phyloP scores from a whole-genome alignment of 1,140 invertebrate species.

The Trinorchestia longiramus region DNA sequence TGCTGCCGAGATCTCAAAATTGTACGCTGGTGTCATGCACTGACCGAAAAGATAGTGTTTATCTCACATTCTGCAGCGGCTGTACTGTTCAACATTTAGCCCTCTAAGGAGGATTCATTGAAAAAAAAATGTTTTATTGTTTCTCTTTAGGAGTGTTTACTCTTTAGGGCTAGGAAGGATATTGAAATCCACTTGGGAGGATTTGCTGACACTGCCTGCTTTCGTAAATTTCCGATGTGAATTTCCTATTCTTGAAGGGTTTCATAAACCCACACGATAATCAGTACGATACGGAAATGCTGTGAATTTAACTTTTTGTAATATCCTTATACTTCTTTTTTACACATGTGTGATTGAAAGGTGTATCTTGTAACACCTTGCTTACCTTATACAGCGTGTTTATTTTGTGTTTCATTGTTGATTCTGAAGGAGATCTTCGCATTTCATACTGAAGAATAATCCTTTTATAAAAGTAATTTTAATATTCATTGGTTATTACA shows the following conservation, averaged over 20 bases:
- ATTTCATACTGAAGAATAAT: no score
- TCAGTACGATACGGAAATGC: not conserved
- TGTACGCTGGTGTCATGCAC: not conserved
- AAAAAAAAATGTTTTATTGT: no score
- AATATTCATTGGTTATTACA: no score
- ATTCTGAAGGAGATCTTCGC: no score
- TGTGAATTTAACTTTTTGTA: not conserved
- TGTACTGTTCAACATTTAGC: no score
- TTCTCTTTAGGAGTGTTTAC: not conserved
- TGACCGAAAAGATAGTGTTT: not conserved
- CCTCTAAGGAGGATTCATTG: no score
- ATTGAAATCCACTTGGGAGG: not conserved
- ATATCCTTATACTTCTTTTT: not conserved
- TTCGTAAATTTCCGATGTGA: not conserved
- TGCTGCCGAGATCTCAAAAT: not conserved
- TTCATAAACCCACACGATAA: not conserved
- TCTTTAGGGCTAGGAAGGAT: not conserved
- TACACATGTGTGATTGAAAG: no score
- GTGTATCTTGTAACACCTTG: no score
- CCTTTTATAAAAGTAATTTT: no score
- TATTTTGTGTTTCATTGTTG: no score
- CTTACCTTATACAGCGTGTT: no score
- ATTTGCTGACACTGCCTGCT: not conserved
- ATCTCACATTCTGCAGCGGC: no score
- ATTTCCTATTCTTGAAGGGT: not conserved